A percentile compares a stretch with the other conserved stretches of the same genome.
Conservation (phyloP, 2,797 vertebrate genomes). For the Urosaurus nigricauda region DNA sequence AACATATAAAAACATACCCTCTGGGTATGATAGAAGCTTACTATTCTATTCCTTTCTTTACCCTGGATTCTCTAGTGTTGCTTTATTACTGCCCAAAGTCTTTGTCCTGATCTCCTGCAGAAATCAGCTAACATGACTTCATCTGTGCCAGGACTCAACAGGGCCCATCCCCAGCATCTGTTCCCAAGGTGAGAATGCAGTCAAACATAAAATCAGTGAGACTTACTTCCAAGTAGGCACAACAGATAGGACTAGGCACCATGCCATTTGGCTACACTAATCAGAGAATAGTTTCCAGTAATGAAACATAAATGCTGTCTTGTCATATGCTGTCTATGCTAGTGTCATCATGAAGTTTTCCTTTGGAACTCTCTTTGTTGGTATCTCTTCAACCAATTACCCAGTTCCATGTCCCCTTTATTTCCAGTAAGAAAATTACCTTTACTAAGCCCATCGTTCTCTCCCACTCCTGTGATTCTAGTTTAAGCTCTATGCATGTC, state of each 20-base stretch:
- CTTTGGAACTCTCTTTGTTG: conserved; percentile 51
- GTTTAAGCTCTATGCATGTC: no score
- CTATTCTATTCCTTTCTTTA: not conserved
- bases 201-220: not conserved
- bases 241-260: not conserved
- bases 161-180: not conserved
- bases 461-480: not conserved
- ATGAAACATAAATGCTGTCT: conserved; percentile 60
- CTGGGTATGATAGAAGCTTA: not conserved
- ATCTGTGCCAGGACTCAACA: not conserved
- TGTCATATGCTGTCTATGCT: conserved; percentile 65
- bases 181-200: not conserved
- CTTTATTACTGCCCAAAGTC: not conserved
- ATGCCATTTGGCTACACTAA: conserved; percentile 67
- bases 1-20: not conserved
- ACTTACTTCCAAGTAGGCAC: not conserved
- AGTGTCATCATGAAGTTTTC: conserved; percentile 58
- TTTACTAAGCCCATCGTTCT: not conserved
- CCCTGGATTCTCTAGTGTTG: not conserved
- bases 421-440: not conserved
- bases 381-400: conserved; percentile 39
- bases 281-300: conserved; percentile 65
- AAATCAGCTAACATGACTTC: not conserved
- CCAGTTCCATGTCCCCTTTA: not conserved
- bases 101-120: not conserved